These are phyloP conservation scores for Heteromurus nitidus DNA, from an alignment of 2,888 invertebrate species.

Conservation along the genomic window DNA sequence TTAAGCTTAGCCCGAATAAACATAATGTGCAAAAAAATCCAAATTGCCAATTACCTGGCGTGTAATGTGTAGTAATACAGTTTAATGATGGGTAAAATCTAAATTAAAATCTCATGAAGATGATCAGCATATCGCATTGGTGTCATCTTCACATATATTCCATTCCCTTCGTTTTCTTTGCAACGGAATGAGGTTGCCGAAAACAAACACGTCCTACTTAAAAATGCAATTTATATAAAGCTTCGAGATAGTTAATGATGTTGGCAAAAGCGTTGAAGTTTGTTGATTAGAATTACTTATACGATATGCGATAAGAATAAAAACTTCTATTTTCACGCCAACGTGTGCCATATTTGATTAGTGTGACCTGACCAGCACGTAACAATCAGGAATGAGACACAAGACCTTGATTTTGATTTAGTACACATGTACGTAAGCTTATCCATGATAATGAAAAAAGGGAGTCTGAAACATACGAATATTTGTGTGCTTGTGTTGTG, in stretches of 20 bases:
- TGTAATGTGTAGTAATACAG: too few relatives aligned
- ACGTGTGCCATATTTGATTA: not conserved
- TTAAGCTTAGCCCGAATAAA: too few relatives aligned
- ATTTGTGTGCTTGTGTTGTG: not conserved
- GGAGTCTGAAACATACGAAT: constrained; percentile 12
- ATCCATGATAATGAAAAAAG: constrained; percentile 30
- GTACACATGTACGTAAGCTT: not conserved
- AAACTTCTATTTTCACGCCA: constrained; percentile 16
- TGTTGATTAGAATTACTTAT: too few relatives aligned
- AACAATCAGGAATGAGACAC: constrained; percentile 28
- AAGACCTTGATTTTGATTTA: not conserved
- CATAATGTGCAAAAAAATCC: too few relatives aligned
- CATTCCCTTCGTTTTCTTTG: not conserved
- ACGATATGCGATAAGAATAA: constrained; percentile 15
- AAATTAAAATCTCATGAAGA: constrained; percentile 2
- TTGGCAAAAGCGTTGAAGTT: not conserved
- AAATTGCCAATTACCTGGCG: too few relatives aligned
- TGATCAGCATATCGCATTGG: not conserved
- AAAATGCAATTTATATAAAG: not conserved
- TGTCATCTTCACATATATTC: constrained; percentile 6
- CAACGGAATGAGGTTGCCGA: constrained; percentile 45
- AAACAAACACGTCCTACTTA: constrained; percentile 48
- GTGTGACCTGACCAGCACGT: too few relatives aligned
- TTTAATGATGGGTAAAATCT: constrained; percentile 9
- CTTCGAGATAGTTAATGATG: constrained; percentile 13